Evolutionary conservation across 2,113 vertebrate genomes (phyloP).

Genomic region (Boulengeromyrus knoepffleri): DNA sequence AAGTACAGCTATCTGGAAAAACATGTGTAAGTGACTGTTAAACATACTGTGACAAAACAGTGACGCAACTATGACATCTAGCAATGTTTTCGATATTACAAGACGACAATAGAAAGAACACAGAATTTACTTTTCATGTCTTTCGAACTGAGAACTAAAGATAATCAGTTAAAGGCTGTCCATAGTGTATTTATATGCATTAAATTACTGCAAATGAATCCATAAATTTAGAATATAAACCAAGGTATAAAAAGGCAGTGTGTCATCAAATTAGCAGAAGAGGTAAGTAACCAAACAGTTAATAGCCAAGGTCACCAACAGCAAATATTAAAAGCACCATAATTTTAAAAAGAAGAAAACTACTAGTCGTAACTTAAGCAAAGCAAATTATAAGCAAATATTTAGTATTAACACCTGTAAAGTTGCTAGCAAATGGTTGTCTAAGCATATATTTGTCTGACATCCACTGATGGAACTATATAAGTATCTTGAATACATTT

Average conservation of each 20-base stretch:
- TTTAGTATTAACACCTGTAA: not conserved
- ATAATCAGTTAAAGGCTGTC: not conserved
- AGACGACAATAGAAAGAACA: not conserved
- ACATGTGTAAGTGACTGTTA: not conserved
- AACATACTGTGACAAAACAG: not conserved
- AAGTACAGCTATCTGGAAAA: slow-evolving; percentile 11
- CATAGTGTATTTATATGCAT: not conserved
- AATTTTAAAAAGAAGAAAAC: not conserved
- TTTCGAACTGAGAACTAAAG: not conserved
- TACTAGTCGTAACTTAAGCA: not conserved
- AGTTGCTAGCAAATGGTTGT: not conserved
- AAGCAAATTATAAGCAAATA: not conserved
- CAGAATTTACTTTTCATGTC: not conserved
- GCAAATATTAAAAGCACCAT: not conserved
- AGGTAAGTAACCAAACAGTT: not conserved
- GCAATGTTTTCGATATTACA: not conserved
- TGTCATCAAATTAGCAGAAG: not conserved
- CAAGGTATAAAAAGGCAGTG: not conserved
- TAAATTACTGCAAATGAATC: not conserved
- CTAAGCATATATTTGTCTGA: not conserved
- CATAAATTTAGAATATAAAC: not conserved
- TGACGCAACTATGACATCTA: not conserved
- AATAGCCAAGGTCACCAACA: not conserved
- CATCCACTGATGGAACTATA: not conserved
- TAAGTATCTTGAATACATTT: not conserved